phyloP scores from a whole-genome alignment of 1,140 invertebrate genomes.

The Pseudachorutes palmiensis region DNA sequence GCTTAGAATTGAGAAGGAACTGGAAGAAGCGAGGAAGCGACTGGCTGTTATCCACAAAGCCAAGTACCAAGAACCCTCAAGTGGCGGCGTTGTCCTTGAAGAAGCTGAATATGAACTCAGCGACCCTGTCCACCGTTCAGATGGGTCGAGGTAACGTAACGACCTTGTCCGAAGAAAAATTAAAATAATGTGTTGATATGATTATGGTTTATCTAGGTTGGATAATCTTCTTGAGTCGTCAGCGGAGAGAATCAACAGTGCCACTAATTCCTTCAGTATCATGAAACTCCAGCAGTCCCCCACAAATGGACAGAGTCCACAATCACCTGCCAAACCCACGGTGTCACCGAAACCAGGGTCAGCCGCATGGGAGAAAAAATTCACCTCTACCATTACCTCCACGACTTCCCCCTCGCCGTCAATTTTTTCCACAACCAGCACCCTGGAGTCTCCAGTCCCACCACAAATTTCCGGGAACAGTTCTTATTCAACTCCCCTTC shows the following conservation, averaged over 20 bases:
- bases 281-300: slow-evolving; percentile 31
- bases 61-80: slow-evolving; percentile 61
- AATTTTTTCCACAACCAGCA: slow-evolving; percentile 19
- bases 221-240: slow-evolving; percentile 39
- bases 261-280: slow-evolving; percentile 37
- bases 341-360: slow-evolving; percentile 33
- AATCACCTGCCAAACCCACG: slow-evolving; percentile 31
- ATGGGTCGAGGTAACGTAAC: slow-evolving; percentile 25
- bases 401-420: slow-evolving; percentile 24
- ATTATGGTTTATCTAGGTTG: slow-evolving; percentile 30
- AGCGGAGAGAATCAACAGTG: slow-evolving; percentile 37
- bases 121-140: not conserved
- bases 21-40: slow-evolving; percentile 82
- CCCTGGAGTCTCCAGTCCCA: slow-evolving; percentile 13
- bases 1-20: slow-evolving; percentile 81
- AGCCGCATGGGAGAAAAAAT: slow-evolving; percentile 28
- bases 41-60: slow-evolving; percentile 75
- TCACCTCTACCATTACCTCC: slow-evolving; percentile 29
- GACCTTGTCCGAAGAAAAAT: too few relatives aligned
- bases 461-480: too few relatives aligned
- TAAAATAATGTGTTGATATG: too few relatives aligned
- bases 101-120: slow-evolving; percentile 48
- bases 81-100: slow-evolving; percentile 41
- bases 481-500: slow-evolving; percentile 16
- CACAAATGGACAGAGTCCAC: slow-evolving; percentile 18